These are phyloP conservation scores for Notarius quadriscutis DNA, from an alignment of 2,113 vertebrate genomes.

Conservation along the genomic window DNA sequence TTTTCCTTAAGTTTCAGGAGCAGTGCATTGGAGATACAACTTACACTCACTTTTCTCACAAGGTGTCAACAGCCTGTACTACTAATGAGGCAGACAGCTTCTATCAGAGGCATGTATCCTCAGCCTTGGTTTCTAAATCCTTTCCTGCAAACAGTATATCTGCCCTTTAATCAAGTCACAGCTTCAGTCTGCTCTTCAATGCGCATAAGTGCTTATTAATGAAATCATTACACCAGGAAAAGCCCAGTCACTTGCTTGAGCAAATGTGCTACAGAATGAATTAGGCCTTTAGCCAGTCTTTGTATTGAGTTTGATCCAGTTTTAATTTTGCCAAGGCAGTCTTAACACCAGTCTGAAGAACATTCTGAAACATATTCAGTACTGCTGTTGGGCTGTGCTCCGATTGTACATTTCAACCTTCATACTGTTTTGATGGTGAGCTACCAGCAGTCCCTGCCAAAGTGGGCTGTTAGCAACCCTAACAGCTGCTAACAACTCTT, in stretches of 20 bases:
- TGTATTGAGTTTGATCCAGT: neutral
- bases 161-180: neutral
- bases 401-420: neutral
- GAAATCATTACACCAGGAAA: neutral
- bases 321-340: neutral
- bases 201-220: neutral
- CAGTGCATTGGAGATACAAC: neutral
- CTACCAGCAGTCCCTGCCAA: neutral
- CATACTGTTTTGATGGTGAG: neutral
- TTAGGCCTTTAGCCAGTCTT: neutral
- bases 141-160: neutral
- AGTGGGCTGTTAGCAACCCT: neutral
- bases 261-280: neutral
- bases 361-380: neutral
- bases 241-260: neutral
- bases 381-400: neutral
- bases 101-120: neutral
- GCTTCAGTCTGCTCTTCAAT: neutral
- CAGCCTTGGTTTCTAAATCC: neutral
- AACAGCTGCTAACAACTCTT: neutral
- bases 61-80: neutral
- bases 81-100: neutral
- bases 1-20: neutral
- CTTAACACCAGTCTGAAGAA: neutral
- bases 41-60: neutral